Evolutionary conservation across 2,113 vertebrate genomes (phyloP).

Genomic region (Xiphophorus hellerii): DNA sequence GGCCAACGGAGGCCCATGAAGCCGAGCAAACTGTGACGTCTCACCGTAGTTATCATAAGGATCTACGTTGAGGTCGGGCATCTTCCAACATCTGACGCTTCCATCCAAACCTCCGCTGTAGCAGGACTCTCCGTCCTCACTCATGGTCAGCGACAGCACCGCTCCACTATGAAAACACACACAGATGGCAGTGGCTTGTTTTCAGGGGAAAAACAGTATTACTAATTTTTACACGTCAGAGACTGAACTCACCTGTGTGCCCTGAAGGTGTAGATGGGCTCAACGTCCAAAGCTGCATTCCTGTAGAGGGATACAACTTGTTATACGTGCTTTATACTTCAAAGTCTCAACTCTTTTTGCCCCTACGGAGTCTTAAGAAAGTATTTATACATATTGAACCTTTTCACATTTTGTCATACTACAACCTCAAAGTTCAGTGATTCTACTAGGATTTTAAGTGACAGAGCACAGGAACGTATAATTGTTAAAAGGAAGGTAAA

Average conservation of each 20-base stretch:
- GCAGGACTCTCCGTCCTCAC: conserved; percentile 83
- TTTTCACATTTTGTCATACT: too few relatives aligned
- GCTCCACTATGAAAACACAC: conserved; percentile 81
- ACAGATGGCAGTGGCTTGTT: background rate
- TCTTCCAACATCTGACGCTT: conserved; percentile 87
- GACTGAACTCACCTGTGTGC: conserved; percentile 85
- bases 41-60: conserved; percentile 91
- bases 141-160: conserved; percentile 86
- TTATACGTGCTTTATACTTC: background rate
- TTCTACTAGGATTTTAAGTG: background rate
- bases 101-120: conserved; percentile 88
- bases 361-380: background rate
- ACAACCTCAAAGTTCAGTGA: background rate
- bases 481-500: background rate
- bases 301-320: conserved; percentile 61
- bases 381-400: background rate
- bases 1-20: background rate
- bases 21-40: conserved; percentile 27
- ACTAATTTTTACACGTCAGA: background rate
- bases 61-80: conserved; percentile 89
- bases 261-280: conserved; percentile 92
- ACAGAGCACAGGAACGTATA: too few relatives aligned
- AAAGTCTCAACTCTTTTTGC: background rate
- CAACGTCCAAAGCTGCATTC: conserved; percentile 88
- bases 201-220: background rate